A percentile compares a stretch with the other conserved stretches of the same genome.
Evolutionary conservation across 2,113 vertebrate species (phyloP).

Genomic region (Bolborhynchus lineola): DNA sequence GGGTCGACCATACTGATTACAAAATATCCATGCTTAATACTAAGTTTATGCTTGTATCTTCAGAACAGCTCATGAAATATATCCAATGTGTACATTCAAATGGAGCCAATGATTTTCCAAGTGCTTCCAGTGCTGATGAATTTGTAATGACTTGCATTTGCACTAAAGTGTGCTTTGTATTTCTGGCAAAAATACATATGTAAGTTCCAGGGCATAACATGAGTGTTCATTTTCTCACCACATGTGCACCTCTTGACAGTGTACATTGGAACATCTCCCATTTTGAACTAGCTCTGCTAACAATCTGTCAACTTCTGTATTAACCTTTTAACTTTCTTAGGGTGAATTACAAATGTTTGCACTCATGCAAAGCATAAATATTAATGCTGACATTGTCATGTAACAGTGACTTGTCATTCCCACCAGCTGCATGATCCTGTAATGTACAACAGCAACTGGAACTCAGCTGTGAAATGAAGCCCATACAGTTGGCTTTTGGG

Average conservation of each 20-base stretch:
- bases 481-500: not conserved
- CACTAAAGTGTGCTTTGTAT: not conserved
- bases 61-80: not conserved
- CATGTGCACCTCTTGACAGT: slow-evolving; percentile 3
- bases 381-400: not conserved
- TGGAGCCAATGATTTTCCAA: not conserved
- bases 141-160: not conserved
- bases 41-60: slow-evolving; percentile 19
- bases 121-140: not conserved
- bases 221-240: not conserved
- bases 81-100: not conserved
- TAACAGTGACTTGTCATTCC: slow-evolving; percentile 32
- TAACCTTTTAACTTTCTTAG: not conserved
- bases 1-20: not conserved
- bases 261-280: not conserved
- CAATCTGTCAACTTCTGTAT: not conserved
- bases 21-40: slow-evolving; percentile 30
- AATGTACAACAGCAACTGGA: not conserved
- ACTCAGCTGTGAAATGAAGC: not conserved
- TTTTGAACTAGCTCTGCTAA: slow-evolving; percentile 9
- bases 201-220: not conserved
- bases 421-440: not conserved
- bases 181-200: not conserved
- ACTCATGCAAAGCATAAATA: slow-evolving; percentile 29
- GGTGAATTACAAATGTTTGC: slow-evolving; percentile 40